Base-by-base conservation (phyloP, 2,113 vertebrate species). In the Pedetes capensis region DNA sequence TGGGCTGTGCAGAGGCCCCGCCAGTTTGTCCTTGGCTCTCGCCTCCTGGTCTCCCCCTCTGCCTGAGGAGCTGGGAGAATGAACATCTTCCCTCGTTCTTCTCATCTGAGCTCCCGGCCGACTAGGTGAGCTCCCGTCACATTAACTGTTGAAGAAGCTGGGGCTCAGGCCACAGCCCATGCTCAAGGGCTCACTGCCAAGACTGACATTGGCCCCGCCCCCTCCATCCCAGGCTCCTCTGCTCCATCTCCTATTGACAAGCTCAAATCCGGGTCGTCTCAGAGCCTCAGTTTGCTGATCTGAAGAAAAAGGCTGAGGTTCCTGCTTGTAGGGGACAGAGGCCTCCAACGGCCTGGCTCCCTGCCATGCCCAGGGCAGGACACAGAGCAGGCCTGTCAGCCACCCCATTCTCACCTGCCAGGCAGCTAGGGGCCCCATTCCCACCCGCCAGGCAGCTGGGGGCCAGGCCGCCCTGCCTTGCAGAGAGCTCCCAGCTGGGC, bases 361-460 rank as follows among this genome's bases (percentile, higher is more conserved):
- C 34, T 0, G 1, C 3, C 49, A 8, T 0, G 17, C 51, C 25
- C 2, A 0, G 51, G 5, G 25, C 7, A 22, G 0, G 12, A 5
- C 47, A 18, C 37, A 49, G 11, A 11, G 22, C 69, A 53, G 69
- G 16, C 5, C 47, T 16, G 34, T 72, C 8, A 8, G 16, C 23
- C 11, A 5, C 80, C 55, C 23, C 0, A 9, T 4, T 2, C 72
- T 72, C 63, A 66, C 69, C 29, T 13, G 20, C 34, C 44, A 25
- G 68, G 57, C 57, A 16, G 72, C 53, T 72, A 7, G 6, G 14
- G n/a, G 39, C 29, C 5, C n/a, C n/a, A n/a, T n/a, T n/a, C n/a
- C n/a, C n/a, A n/a, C n/a, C n/a, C n/a, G n/a, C n/a, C n/a, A n/a
- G n/a, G n/a, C n/a, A 61, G 49, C 64, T 4, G 0, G 0, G 66